Evolutionary conservation across 92 coral and sea anemone genomes (phyloP), one percentile per base, ranked within the genome.

Genomic region (Epizoanthus rinbou): DNA sequence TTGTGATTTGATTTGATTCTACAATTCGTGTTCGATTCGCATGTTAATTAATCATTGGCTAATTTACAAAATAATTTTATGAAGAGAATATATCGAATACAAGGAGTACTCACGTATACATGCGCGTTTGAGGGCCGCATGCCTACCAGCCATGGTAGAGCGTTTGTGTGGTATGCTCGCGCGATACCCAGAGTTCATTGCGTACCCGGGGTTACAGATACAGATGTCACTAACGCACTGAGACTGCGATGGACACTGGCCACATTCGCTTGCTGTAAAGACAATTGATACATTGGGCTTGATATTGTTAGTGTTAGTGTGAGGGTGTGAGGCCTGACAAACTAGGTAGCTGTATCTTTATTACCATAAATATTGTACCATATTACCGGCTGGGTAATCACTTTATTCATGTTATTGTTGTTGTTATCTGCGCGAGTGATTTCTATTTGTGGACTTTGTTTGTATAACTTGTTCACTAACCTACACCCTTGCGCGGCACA

Each of bases 121-220:
- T 41, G 84, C 66, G 28, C 91, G 88, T 52, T 90, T 92, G 21
- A 85, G 72, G 4, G 80, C 57, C 24, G 18, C 60, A 8, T 25
- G 23, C 7, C 41, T 16, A 10, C 54, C 54, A 11, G 0, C 45
- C 56, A 41, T 60, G 41, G 23, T 23, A 13, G 70, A 33, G 66
- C 71, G 82, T 13, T 43, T 62, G 47, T 78, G 82, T 19, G 45
- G 18, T 41, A 57, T 56, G 6, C 57, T 22, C 3, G 71, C 56
- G 47, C 6, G 45, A 62, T 88, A 80, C 50, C 70, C 75, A 35
- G 73, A 78, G 64, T 47, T 85, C 92, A 89, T 89, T 52, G 84
- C 57, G 66, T 90, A 90, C 1, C 98, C 98, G 0, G 94, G 94
- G 45, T 86, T 86, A 81, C 98, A 93, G 10, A 93, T 57, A 31